These are phyloP conservation scores for Nephrotoma flavescens DNA, from an alignment of 2,888 invertebrate genomes.

Conservation along the genomic window DNA sequence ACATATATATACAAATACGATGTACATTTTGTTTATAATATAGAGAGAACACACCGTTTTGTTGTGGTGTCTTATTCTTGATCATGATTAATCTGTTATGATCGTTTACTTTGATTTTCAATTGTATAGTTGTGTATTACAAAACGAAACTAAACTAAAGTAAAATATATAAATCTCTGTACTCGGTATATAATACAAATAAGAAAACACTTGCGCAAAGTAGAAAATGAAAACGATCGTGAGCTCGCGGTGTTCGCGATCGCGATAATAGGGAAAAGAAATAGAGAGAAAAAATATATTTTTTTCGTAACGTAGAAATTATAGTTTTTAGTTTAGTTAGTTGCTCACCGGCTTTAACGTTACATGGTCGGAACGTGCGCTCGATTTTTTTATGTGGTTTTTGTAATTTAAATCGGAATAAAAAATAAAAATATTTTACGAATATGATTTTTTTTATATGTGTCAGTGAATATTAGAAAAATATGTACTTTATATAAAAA, in stretches of 20 bases:
- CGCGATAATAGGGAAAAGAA: not conserved
- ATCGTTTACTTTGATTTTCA: not conserved
- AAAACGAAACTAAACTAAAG: not conserved
- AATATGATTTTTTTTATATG: not conserved
- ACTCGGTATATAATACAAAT: not conserved
- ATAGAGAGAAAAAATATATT: not conserved
- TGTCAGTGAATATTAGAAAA: not conserved
- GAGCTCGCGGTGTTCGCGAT: not conserved
- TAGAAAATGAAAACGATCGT: not conserved
- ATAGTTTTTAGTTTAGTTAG: slow-evolving; percentile 2
- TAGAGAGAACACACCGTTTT: not conserved
- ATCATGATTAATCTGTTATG: not conserved
- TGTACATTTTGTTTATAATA: not conserved
- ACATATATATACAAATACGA: not conserved
- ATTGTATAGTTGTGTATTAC: not conserved
- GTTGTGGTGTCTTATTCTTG: not conserved
- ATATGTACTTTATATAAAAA: not conserved
- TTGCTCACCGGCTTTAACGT: slow-evolving; percentile 9
- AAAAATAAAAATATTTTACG: not conserved
- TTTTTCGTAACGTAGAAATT: not conserved
- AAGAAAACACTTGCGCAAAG: not conserved
- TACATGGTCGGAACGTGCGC: slow-evolving; percentile 6
- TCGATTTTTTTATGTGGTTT: not conserved
- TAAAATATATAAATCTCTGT: not conserved
- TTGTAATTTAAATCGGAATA: not conserved